A percentile compares a stretch with the other conserved stretches of the same genome.
These are phyloP conservation scores for Muscicapa striata DNA, from an alignment of 2,797 vertebrate species.

Conservation along the genomic window DNA sequence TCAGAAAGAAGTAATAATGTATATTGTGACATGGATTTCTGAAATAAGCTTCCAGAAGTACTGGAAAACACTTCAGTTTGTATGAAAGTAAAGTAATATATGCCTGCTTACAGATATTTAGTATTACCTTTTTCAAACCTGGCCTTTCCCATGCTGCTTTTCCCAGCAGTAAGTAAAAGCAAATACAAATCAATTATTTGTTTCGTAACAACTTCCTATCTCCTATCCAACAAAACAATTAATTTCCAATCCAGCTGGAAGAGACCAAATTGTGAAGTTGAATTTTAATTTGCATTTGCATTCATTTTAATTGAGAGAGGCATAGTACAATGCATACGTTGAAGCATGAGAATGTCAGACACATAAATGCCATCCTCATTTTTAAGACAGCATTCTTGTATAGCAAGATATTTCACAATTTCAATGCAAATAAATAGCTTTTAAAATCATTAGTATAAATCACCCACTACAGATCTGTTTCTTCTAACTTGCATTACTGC, in stretches of 20 bases:
- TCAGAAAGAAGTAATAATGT: background rate
- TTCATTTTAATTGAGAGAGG: background rate
- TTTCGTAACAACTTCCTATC: slow-evolving; percentile 22
- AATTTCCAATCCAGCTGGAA: slow-evolving; percentile 14
- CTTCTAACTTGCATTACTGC: background rate
- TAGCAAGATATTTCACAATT: background rate
- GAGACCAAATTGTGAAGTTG: background rate
- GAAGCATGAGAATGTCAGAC: background rate
- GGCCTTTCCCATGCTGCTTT: background rate
- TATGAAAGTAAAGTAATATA: background rate
- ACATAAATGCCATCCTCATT: background rate
- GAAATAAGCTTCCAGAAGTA: background rate
- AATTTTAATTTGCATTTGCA: slow-evolving; percentile 23
- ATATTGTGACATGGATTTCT: background rate
- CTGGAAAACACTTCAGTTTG: background rate
- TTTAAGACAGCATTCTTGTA: background rate
- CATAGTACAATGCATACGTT: background rate
- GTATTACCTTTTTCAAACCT: background rate
- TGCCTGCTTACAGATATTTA: background rate
- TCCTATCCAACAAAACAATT: slow-evolving; percentile 4
- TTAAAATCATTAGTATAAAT: background rate
- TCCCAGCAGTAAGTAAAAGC: background rate
- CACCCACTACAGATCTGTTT: background rate
- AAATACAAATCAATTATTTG: background rate
- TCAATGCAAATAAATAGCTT: background rate